phyloP scores from a whole-genome alignment of 2,113 vertebrate species.

The Anolis carolinensis region DNA sequence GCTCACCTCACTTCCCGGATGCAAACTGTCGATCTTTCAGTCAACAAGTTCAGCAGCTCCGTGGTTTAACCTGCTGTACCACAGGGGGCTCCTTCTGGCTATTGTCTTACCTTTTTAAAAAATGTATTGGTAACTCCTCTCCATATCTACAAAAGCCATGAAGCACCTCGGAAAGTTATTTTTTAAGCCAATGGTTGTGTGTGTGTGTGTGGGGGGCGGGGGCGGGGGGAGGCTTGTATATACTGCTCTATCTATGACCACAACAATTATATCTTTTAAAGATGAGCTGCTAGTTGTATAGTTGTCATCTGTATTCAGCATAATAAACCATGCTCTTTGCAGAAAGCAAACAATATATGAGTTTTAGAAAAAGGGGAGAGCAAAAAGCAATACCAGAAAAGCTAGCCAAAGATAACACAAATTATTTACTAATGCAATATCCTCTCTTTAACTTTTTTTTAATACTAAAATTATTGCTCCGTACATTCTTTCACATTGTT shows the following conservation, averaged over 20 bases:
- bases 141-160: neutral
- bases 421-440: constrained; percentile 32
- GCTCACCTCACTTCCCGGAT: too few species aligned
- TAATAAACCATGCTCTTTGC: constrained; percentile 45
- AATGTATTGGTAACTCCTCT: neutral
- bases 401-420: constrained; percentile 51
- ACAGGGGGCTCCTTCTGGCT: too few species aligned
- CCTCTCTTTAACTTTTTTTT: constrained; percentile 33
- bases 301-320: constrained; percentile 44
- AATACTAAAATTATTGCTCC: constrained; percentile 24
- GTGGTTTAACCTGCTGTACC: too few species aligned
- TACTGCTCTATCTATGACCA: constrained; percentile 17
- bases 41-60: too few species aligned
- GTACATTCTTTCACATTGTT: constrained; percentile 31
- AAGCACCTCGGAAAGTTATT: neutral
- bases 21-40: too few species aligned
- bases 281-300: constrained; percentile 45
- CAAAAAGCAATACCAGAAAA: constrained; percentile 24
- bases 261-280: constrained; percentile 29
- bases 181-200: neutral
- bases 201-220: too few species aligned
- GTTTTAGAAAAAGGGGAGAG: constrained; percentile 46
- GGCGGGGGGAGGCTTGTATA: neutral
- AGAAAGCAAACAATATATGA: constrained; percentile 10
- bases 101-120: neutral